phyloP scores from a whole-genome alignment of 2,113 vertebrate genomes.

The Saguinus midas region DNA sequence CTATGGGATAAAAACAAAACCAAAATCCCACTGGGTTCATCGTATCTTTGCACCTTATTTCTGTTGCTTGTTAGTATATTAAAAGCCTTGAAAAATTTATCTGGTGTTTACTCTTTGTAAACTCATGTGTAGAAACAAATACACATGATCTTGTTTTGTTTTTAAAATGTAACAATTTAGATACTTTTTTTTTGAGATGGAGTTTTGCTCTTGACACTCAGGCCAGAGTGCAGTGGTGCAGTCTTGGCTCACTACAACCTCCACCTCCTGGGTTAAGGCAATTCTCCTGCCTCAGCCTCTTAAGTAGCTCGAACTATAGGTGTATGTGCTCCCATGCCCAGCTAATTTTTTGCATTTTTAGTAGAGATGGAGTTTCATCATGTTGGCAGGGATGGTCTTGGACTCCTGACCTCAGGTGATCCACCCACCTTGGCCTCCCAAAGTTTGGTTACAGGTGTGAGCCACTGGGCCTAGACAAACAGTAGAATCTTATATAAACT shows the following conservation, averaged over 20 bases:
- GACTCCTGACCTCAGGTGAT: background rate
- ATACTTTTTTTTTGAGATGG: background rate
- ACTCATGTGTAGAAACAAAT: background rate
- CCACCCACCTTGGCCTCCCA: background rate
- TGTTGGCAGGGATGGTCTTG: background rate
- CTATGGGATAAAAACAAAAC: background rate
- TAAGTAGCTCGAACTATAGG: background rate
- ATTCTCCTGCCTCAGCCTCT: background rate
- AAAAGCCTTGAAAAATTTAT: constrained; percentile 44
- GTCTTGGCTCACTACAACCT: background rate
- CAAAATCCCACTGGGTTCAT: background rate
- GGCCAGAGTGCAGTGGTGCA: background rate
- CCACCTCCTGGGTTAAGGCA: background rate
- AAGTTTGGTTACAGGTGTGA: background rate
- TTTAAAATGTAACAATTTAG: constrained; percentile 25
- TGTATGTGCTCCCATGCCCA: background rate
- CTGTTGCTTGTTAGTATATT: constrained; percentile 33
- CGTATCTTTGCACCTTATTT: background rate
- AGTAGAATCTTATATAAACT: constrained; percentile 24
- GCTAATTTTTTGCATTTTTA: background rate
- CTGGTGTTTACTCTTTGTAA: background rate
- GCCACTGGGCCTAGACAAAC: background rate
- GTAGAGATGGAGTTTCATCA: background rate
- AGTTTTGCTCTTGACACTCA: background rate
- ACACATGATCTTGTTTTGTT: background rate